These are phyloP conservation scores for Sula dactylatra DNA, from an alignment of 2,113 vertebrate species.

Conservation along the genomic window DNA sequence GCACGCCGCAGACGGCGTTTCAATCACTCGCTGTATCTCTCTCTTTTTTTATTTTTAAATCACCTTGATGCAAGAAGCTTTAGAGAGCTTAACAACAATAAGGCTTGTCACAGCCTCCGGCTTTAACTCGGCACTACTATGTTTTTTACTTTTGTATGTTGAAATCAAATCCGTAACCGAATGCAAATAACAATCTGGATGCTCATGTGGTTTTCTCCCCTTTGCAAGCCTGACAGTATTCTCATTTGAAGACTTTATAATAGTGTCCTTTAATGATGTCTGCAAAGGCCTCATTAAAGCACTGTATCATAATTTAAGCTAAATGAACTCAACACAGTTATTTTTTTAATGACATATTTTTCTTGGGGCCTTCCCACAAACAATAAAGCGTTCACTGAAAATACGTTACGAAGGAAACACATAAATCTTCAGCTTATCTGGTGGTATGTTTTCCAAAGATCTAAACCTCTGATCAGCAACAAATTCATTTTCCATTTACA, in stretches of 20 bases:
- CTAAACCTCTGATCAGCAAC: slow-evolving; percentile 57
- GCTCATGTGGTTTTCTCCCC: neutral
- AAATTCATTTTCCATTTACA: slow-evolving; percentile 75
- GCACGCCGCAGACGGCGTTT: neutral
- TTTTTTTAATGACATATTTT: slow-evolving; percentile 34
- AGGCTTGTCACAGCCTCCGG: slow-evolving; percentile 11
- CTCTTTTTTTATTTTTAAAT: neutral
- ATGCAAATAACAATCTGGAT: neutral
- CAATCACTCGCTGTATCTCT: neutral
- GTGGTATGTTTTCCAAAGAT: slow-evolving; percentile 49
- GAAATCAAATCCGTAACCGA: slow-evolving; percentile 21
- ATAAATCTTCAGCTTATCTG: slow-evolving; percentile 70
- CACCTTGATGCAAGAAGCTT: slow-evolving; percentile 42
- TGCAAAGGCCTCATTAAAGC: slow-evolving; percentile 52
- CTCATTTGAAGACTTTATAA: slow-evolving; percentile 36
- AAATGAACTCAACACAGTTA: neutral
- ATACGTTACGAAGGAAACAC: slow-evolving; percentile 23
- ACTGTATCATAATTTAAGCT: neutral
- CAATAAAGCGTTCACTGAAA: slow-evolving; percentile 30
- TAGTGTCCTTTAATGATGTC: slow-evolving; percentile 39
- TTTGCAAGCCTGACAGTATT: neutral
- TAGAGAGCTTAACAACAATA: slow-evolving; percentile 23
- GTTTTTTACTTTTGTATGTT: neutral
- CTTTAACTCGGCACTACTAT: neutral
- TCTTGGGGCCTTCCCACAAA: slow-evolving; percentile 22